A percentile compares a stretch with the other conserved stretches of the same genome.
These are phyloP conservation scores for Aricia artaxerxes DNA, from an alignment of 2,888 invertebrate genomes.

Conservation along the genomic window DNA sequence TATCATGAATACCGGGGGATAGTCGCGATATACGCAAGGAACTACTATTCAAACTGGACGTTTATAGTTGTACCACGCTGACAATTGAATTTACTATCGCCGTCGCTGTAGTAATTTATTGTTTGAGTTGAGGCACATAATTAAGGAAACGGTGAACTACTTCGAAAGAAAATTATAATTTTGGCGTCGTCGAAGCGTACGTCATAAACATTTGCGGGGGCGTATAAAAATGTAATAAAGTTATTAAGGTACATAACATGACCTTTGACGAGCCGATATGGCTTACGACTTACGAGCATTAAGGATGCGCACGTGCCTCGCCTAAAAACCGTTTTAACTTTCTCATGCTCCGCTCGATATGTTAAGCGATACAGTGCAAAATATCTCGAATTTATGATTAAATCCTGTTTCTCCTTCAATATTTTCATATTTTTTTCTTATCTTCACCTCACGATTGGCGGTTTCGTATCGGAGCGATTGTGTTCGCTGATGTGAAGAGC, in stretches of 20 bases:
- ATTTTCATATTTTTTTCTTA: constrained; percentile 24
- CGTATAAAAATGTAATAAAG: constrained; percentile 20
- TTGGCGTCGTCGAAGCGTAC: background rate
- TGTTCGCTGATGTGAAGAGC: background rate
- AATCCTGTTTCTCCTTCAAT: constrained; percentile 7
- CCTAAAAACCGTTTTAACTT: constrained; percentile 19
- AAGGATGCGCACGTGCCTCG: constrained; percentile 29
- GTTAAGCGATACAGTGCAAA: constrained; percentile 21
- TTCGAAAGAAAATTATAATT: background rate
- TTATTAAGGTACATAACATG: constrained; percentile 23
- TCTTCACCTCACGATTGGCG: background rate
- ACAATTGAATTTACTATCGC: background rate
- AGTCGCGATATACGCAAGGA: constrained; percentile 52
- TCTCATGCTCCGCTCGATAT: constrained; percentile 22
- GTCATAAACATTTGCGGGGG: background rate
- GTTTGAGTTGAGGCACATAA: background rate
- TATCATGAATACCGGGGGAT: constrained; percentile 52
- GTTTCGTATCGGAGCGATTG: background rate
- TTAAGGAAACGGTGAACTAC: background rate
- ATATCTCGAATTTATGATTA: constrained; percentile 25
- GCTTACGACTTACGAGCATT: constrained; percentile 31
- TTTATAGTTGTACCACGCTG: constrained; percentile 37
- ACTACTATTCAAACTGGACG: constrained; percentile 45
- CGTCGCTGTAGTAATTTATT: background rate
- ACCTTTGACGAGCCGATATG: constrained; percentile 20